Conservation (phyloP, 2,113 vertebrate genomes). For the Axis porcinus region DNA sequence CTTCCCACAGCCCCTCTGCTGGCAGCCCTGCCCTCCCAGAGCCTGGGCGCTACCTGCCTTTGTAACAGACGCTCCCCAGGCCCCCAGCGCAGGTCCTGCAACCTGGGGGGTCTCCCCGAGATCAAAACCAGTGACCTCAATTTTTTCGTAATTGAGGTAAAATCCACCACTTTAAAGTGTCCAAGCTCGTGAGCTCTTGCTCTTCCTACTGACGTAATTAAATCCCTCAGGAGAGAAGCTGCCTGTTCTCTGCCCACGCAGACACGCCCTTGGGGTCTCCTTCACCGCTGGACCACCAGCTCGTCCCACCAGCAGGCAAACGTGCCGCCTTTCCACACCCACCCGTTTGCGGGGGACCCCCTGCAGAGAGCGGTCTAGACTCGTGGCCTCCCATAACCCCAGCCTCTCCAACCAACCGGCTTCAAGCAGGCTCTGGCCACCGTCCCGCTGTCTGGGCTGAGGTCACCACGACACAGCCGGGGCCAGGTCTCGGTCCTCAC, state of each 20-base stretch:
- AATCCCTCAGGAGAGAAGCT: background rate
- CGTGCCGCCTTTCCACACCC: background rate
- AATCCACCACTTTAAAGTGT: background rate
- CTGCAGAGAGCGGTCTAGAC: background rate
- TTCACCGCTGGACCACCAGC: no score
- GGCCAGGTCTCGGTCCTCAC: background rate
- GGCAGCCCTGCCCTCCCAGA: background rate
- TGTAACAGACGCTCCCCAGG: background rate
- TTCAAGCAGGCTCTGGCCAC: background rate
- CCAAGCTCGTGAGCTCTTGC: background rate
- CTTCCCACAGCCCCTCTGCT: background rate
- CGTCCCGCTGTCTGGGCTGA: background rate
- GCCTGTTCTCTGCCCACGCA: background rate
- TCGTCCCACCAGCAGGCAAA: no score
- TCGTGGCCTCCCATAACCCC: background rate
- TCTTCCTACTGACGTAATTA: background rate
- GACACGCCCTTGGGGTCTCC: background rate
- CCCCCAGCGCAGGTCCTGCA: background rate
- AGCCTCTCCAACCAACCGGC: background rate
- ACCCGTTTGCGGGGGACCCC: background rate
- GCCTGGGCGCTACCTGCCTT: background rate
- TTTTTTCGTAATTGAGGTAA: background rate
- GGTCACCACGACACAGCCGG: background rate
- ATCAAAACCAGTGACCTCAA: background rate
- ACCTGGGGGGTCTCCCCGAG: accelerated